Percentiles rank a stretch among this genome's conserved stretches.
Conservation (phyloP, 2,113 vertebrate species). For the Menura novaehollandiae region DNA sequence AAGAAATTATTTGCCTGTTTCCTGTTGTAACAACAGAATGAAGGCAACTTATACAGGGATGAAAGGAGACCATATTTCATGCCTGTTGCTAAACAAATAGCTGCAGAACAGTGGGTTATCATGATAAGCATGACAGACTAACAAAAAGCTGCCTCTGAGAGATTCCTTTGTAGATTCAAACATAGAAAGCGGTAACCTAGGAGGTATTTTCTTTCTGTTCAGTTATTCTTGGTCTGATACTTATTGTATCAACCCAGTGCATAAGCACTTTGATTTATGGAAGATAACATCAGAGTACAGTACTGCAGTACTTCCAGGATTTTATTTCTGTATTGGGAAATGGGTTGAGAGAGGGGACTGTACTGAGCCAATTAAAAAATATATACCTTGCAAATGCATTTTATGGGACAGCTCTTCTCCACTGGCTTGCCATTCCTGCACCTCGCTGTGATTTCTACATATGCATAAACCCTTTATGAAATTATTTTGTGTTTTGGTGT, state of each 20-base stretch:
- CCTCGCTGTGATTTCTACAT: rapidly evolving
- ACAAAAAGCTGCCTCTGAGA: conserved; percentile 33
- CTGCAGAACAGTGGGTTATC: conserved; percentile 13
- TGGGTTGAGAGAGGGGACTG: not conserved
- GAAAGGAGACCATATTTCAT: conserved; percentile 42
- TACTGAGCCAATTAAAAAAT: not conserved
- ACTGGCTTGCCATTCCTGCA: not conserved
- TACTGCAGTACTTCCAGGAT: not conserved
- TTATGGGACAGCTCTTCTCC: not conserved
- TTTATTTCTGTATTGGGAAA: not conserved
- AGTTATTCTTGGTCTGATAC: not conserved
- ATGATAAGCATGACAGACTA: conserved; percentile 17
- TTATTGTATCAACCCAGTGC: not conserved
- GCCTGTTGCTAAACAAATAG: conserved; percentile 47
- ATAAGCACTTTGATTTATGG: not conserved
- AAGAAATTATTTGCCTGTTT: conserved; percentile 38
- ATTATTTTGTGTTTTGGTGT: not conserved
- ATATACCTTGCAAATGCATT: not conserved
- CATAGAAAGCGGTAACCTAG: conserved; percentile 9
- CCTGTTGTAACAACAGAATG: conserved; percentile 12
- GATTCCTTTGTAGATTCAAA: conserved; percentile 34
- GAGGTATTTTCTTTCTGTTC: conserved; percentile 20
- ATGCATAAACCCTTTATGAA: not conserved
- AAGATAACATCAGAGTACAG: not conserved
- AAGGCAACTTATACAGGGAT: not conserved